These are phyloP conservation scores for Actinostola sp. DNA, from an alignment of 92 coral and sea anemone genomes.

Conservation along the genomic window DNA sequence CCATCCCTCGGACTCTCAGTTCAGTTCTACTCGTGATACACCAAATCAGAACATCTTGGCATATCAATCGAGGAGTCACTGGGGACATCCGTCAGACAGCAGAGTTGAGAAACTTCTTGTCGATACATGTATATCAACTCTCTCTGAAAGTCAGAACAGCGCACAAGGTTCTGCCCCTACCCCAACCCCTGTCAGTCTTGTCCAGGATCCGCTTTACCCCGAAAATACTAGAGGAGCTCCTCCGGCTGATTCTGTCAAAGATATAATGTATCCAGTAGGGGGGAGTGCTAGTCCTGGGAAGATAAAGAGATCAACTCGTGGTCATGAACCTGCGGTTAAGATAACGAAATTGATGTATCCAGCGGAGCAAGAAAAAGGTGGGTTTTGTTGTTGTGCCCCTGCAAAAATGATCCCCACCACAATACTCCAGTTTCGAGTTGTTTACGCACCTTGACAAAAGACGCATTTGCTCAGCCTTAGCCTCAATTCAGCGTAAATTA, in stretches of 20 bases:
- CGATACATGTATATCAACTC: slow-evolving; percentile 35
- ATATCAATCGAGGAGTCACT: slow-evolving; percentile 58
- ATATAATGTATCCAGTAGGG: slow-evolving; percentile 71
- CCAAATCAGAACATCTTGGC: slow-evolving; percentile 23
- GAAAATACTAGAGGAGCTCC: slow-evolving; percentile 70
- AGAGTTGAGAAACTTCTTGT: slow-evolving; percentile 70
- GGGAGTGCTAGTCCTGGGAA: slow-evolving; percentile 28
- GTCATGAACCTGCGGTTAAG: slow-evolving; percentile 78
- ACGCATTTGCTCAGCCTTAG: too few species aligned
- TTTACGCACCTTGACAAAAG: too few species aligned
- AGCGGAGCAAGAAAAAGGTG: slow-evolving; percentile 54
- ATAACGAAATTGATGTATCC: slow-evolving; percentile 81
- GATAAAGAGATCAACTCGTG: slow-evolving; percentile 60
- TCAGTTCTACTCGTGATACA: not conserved
- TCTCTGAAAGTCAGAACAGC: slow-evolving; percentile 53
- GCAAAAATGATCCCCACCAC: too few species aligned
- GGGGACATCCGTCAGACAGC: slow-evolving; percentile 84
- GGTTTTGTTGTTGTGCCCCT: not conserved
- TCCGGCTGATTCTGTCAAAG: slow-evolving; percentile 76
- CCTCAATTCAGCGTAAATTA: too few species aligned
- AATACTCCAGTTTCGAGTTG: too few species aligned
- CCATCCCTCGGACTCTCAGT: slow-evolving; percentile 69
- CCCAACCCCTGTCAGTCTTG: slow-evolving; percentile 72
- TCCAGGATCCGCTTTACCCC: slow-evolving; percentile 72
- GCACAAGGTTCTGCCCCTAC: slow-evolving; percentile 6